Evolutionary conservation across 2,113 vertebrate species (phyloP), one percentile per base, ranked within the genome.

Genomic region (Probosciger aterrimus): DNA sequence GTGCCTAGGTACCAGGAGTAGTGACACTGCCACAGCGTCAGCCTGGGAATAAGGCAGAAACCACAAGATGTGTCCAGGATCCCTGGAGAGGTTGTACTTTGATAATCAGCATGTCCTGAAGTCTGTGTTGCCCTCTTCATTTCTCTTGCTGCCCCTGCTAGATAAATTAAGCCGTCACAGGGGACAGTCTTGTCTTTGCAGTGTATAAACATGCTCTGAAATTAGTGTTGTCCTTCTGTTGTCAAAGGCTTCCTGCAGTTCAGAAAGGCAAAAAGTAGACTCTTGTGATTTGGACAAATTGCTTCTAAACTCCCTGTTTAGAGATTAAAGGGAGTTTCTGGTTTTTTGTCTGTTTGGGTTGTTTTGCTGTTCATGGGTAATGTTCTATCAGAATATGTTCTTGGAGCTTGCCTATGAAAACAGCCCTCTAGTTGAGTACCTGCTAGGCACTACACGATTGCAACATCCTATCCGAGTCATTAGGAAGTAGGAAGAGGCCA

Each of bases 101-200:
- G 81, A 43, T 92, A 84, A 57, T 47, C 65, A 89, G 64, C 0
- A 0, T 15, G 6, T 91, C 77, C 49, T 46, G 11, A 70, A 52
- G 50, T 11, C 64, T 86, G 25, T 75, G 41, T 82, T 78, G 82
- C 19, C 6, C 24, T 74, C 18, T 41, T 50, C 55, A 46, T 35
- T 83, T 82, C 37, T 94, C 20, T 55, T 81, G 35, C 27, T 78
- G 55, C 35, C 86, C 60, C 60, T 81, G 80, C 43, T 86, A 84
- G 76, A 67, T 88, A 82, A 70, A 75, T 78, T 81, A 90, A 83
- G 23, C 64, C 30, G 10, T 93, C 69, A 10, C 43, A 64, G 52
- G 43, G 20, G 35, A 41, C 64, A 70, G 3, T 83, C 46, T 67
- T 81, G 41, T 91, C 80, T 93, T 82, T 49, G 63, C 25, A 46